Evolutionary conservation across 2,113 vertebrate species (phyloP).

Genomic region (Lophotis ruficrista): DNA sequence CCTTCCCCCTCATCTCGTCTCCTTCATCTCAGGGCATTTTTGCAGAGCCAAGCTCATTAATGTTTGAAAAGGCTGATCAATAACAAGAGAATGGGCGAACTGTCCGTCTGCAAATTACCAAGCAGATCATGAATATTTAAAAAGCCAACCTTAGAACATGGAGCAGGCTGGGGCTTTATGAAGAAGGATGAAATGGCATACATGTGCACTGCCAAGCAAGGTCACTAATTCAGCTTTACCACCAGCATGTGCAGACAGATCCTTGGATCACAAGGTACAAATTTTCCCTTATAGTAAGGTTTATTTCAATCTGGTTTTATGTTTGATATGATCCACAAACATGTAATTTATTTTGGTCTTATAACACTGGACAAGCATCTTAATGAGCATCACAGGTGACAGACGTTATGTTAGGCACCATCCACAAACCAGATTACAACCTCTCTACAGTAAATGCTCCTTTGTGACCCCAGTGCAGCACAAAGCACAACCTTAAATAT

Average conservation of each 20-base stretch:
- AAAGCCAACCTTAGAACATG: constrained; percentile 41
- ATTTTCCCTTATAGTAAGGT: not conserved
- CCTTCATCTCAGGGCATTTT: constrained; percentile 30
- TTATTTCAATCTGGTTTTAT: not conserved
- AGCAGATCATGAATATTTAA: constrained; percentile 78
- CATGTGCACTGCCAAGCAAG: not conserved
- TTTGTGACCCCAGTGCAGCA: not conserved
- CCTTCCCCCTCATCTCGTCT: not conserved
- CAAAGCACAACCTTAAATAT: not conserved
- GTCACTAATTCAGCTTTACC: not conserved
- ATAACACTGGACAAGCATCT: not conserved
- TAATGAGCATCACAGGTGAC: not conserved
- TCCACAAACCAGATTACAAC: not conserved
- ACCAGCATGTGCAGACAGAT: not conserved
- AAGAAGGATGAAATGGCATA: constrained; percentile 11
- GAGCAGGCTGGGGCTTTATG: constrained; percentile 14
- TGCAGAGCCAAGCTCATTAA: constrained; percentile 76
- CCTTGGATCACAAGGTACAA: not conserved
- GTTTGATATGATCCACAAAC: not conserved
- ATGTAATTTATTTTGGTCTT: not conserved
- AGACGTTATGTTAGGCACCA: not conserved
- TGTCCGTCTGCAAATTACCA: constrained; percentile 78
- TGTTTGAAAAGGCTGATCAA: constrained; percentile 79
- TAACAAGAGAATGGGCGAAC: constrained; percentile 71
- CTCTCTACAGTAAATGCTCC: not conserved